These are phyloP conservation scores for Morbakka virulenta DNA, from an alignment of 30 jellyfish, hydroid and myxozoan genomes.

Conservation along the genomic window DNA sequence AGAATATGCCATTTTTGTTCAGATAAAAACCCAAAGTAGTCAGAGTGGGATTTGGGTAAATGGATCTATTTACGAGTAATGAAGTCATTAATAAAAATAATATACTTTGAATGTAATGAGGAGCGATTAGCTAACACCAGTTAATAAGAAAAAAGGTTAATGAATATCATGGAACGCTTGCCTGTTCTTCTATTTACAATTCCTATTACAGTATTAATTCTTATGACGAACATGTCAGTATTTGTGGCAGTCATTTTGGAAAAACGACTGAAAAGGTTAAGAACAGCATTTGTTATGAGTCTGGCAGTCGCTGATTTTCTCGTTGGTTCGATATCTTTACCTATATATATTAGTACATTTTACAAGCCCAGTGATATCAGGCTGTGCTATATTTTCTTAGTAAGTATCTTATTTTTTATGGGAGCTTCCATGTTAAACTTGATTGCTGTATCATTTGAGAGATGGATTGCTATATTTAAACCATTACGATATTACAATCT, in stretches of 20 bases:
- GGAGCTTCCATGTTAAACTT: constrained; percentile 33
- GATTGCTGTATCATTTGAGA: constrained; percentile 35
- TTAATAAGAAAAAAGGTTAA: too few species aligned
- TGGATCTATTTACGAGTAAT: too few species aligned
- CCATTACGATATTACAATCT: constrained; percentile 42
- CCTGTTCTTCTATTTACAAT: neutral
- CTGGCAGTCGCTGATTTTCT: constrained; percentile 30
- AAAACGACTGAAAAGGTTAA: neutral
- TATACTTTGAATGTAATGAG: too few species aligned
- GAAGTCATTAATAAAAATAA: too few species aligned
- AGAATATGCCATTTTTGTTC: too few species aligned
- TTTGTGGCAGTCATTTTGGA: constrained; percentile 3
- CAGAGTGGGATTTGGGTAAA: too few species aligned
- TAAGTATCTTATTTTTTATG: neutral
- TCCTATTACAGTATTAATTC: neutral
- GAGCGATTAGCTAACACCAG: too few species aligned
- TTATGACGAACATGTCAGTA: constrained; percentile 21
- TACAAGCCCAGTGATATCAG: neutral
- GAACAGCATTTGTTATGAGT: constrained; percentile 31
- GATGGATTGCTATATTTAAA: constrained; percentile 60
- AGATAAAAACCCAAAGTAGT: too few species aligned
- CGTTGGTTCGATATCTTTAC: neutral
- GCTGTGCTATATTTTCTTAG: neutral
- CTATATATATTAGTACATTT: neutral
- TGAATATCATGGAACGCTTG: too few species aligned